Percentiles rank a stretch among this genome's conserved stretches.
These are phyloP conservation scores for Xanthia togata DNA, from an alignment of 2,888 invertebrate species.

Conservation along the genomic window DNA sequence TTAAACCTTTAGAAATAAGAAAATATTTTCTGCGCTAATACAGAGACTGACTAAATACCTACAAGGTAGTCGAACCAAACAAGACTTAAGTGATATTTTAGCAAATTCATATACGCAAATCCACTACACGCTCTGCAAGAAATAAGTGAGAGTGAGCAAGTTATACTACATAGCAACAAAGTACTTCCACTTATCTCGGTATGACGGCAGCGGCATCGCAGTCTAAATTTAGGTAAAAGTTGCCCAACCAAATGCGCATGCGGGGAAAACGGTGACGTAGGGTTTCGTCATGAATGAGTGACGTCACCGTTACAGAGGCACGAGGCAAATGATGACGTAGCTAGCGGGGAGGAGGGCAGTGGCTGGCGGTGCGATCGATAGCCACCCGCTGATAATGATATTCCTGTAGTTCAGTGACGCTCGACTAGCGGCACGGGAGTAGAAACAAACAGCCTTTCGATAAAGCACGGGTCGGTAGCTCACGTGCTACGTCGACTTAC, in stretches of 20 bases:
- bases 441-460: conserved; percentile 78
- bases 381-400: conserved; percentile 75
- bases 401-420: conserved; percentile 82
- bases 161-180: conserved; percentile 45
- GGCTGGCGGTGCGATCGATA: conserved; percentile 76
- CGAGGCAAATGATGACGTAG: conserved; percentile 83
- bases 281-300: conserved; percentile 77
- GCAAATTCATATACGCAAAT: conserved; percentile 15
- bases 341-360: conserved; percentile 67
- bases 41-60: neutral
- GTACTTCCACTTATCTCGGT: conserved; percentile 53
- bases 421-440: conserved; percentile 76
- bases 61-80: neutral
- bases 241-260: conserved; percentile 75
- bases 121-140: neutral
- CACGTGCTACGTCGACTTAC: conserved; percentile 77
- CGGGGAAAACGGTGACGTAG: conserved; percentile 78
- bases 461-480: conserved; percentile 83
- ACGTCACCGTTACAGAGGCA: conserved; percentile 76
- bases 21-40: neutral
- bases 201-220: conserved; percentile 65
- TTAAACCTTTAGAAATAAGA: conserved; percentile 35
- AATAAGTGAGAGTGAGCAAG: conserved; percentile 33
- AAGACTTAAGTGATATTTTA: conserved; percentile 10
- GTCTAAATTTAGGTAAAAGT: conserved; percentile 73